phyloP scores from a whole-genome alignment of 2,888 invertebrate genomes.

The Taenaris catops region DNA sequence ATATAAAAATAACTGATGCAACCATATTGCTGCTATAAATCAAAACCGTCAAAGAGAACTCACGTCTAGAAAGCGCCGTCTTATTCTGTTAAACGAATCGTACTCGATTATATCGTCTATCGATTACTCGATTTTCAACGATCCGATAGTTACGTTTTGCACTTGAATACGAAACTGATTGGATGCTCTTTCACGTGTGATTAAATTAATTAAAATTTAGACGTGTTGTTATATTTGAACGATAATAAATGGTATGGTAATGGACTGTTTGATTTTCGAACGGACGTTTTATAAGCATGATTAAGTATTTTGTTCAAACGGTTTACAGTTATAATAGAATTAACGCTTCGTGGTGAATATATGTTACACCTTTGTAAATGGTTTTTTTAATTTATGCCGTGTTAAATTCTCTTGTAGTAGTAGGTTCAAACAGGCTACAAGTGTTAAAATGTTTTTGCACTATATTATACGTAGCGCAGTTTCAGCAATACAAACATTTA shows the following conservation, averaged over 20 bases:
- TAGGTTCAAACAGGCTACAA: no score
- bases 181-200: conserved; percentile 29
- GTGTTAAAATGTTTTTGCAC: no score
- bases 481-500: no score
- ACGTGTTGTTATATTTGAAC: conserved; percentile 24
- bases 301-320: conserved; percentile 14
- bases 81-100: conserved; percentile 33
- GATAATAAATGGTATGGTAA: conserved; percentile 31
- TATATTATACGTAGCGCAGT: no score
- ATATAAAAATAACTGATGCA: conserved; percentile 28
- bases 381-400: no score
- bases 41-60: conserved; percentile 24
- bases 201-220: conserved; percentile 33
- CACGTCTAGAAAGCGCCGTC: conserved; percentile 20
- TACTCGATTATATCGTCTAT: conserved; percentile 23
- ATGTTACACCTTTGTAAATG: no score
- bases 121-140: conserved; percentile 20
- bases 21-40: conserved; percentile 28
- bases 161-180: conserved; percentile 40
- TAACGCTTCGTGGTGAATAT: conserved; percentile 4
- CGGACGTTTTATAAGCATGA: conserved; percentile 16
- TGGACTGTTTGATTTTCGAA: conserved; percentile 24
- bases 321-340: conserved; percentile 8
- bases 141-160: conserved; percentile 28
- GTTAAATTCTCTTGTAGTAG: no score